A percentile compares a stretch with the other conserved stretches of the same genome.
Conservation (phyloP, 2,888 invertebrate species). For the Ormyrus nitidulus region DNA sequence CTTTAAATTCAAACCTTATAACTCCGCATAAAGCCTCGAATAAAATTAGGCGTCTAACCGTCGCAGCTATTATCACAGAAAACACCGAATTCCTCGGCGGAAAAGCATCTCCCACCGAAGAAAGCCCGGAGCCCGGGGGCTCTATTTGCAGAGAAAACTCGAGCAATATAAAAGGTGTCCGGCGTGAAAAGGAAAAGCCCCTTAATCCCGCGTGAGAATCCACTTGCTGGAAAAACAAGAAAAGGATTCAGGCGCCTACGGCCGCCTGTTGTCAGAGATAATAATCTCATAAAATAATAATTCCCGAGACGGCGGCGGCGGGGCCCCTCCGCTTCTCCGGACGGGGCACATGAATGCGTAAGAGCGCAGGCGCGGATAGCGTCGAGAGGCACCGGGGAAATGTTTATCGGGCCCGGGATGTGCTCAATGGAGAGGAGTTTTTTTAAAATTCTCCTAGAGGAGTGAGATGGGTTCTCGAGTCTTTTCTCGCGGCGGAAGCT, state of each 20-base stretch:
- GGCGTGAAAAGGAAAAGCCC: slow-evolving; percentile 7
- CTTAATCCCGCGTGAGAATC: slow-evolving; percentile 9
- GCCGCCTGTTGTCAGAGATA: slow-evolving; percentile 72
- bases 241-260: slow-evolving; percentile 46
- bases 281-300: slow-evolving; percentile 75
- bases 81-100: too few relatives aligned
- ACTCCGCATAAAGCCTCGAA: too few relatives aligned
- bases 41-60: too few relatives aligned
- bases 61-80: too few relatives aligned
- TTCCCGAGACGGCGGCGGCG: slow-evolving; percentile 58
- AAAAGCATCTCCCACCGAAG: too few relatives aligned
- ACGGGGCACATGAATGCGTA: slow-evolving; percentile 3
- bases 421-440: neutral
- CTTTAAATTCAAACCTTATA: too few relatives aligned
- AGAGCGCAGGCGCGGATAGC: slow-evolving; percentile 27
- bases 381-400: neutral
- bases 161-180: neutral
- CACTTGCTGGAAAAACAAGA: slow-evolving; percentile 48
- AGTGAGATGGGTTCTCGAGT: too few relatives aligned
- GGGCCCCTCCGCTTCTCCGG: neutral
- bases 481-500: too few relatives aligned
- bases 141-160: slow-evolving; percentile 14
- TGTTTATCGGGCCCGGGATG: too few relatives aligned
- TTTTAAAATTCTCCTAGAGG: too few relatives aligned
- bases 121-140: too few relatives aligned